A percentile compares a stretch with the other conserved stretches of the same genome.
These are phyloP conservation scores for Schrankia costaestrigalis DNA, from an alignment of 2,888 invertebrate species.

Conservation along the genomic window DNA sequence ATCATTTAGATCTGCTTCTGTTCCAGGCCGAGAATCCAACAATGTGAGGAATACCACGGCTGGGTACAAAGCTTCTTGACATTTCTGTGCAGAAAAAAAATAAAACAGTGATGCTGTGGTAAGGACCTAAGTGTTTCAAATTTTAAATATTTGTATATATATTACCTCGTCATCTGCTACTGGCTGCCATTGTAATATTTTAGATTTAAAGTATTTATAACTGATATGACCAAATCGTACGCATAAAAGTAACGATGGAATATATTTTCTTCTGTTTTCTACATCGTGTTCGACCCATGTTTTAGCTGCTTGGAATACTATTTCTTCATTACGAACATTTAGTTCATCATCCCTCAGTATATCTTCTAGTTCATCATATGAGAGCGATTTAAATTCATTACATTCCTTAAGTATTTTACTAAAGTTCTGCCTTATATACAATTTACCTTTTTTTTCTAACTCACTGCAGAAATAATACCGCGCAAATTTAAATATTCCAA, in stretches of 20 bases:
- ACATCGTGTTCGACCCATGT: conserved; percentile 85
- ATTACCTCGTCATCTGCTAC: conserved; percentile 74
- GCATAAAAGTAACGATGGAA: conserved; percentile 83
- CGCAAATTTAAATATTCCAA: conserved; percentile 86
- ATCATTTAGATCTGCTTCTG: conserved; percentile 77
- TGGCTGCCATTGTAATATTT: conserved; percentile 78
- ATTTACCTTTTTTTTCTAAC: conserved; percentile 81
- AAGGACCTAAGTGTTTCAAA: neutral
- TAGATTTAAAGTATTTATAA: conserved; percentile 78
- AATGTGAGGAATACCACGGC: conserved; percentile 77
- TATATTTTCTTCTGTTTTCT: conserved; percentile 72
- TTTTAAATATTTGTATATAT: neutral
- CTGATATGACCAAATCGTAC: conserved; percentile 85
- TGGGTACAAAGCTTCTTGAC: conserved; percentile 76
- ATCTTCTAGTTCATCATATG: conserved; percentile 81
- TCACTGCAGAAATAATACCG: conserved; percentile 85
- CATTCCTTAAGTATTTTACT: conserved; percentile 82
- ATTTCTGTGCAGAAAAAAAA: conserved; percentile 57
- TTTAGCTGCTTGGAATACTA: conserved; percentile 86
- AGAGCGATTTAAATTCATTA: conserved; percentile 82
- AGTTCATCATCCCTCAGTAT: conserved; percentile 86
- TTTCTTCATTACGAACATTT: conserved; percentile 86
- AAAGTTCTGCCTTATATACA: conserved; percentile 81
- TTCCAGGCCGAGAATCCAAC: conserved; percentile 68
- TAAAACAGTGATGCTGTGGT: neutral